Evolutionary conservation across 2,797 vertebrate genomes (phyloP).

Genomic region (Florisuga fusca): DNA sequence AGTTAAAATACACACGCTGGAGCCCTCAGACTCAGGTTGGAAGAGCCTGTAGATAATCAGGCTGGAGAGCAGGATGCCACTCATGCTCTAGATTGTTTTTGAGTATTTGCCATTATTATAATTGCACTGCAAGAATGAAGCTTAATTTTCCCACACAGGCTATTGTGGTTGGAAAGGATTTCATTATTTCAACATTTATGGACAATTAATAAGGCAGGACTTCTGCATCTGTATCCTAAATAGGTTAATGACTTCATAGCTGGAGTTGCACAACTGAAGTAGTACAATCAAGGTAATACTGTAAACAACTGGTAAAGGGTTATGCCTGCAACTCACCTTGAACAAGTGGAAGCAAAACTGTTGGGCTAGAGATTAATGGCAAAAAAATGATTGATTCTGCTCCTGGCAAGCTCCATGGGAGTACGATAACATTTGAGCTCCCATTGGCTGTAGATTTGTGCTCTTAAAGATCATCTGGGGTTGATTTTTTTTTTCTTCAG

Average conservation of each 20-base stretch:
- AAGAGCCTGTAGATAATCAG: background rate
- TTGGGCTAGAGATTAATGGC: background rate
- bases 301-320: background rate
- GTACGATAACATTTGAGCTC: background rate
- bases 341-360: background rate
- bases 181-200: background rate
- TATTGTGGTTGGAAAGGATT: background rate
- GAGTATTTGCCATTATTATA: background rate
- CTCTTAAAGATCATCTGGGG: background rate
- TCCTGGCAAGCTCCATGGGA: background rate
- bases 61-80: background rate
- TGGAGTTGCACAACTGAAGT: background rate
- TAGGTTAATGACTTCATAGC: background rate
- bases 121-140: accelerated
- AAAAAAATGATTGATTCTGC: background rate
- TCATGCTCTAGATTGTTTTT: background rate
- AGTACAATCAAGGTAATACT: background rate
- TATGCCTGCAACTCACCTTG: background rate
- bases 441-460: background rate
- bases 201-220: background rate
- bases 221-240: background rate
- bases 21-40: background rate
- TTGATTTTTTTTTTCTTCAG: background rate
- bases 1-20: background rate
- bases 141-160: background rate